phyloP scores from a whole-genome alignment of 2,797 vertebrate genomes.

The Acipenser transmontanus region DNA sequence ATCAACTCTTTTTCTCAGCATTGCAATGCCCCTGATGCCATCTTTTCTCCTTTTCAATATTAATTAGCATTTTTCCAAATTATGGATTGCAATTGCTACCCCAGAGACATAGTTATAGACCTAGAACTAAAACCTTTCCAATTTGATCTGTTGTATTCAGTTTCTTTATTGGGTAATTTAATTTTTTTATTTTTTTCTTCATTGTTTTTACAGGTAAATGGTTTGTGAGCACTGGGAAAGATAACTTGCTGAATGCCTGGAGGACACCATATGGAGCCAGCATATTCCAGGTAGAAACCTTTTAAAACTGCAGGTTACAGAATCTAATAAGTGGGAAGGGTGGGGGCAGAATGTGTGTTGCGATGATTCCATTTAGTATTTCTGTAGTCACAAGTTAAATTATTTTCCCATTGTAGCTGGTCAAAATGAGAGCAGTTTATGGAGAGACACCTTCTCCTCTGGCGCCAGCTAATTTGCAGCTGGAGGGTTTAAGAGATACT shows the following conservation, averaged over 20 bases:
- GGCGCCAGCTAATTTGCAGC: conserved; percentile 49
- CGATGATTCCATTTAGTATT: neutral
- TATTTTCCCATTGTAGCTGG: neutral
- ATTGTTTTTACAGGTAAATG: conserved; percentile 74
- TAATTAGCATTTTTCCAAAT: neutral
- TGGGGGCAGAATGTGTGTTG: neutral
- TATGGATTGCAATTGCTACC: neutral
- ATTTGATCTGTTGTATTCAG: neutral
- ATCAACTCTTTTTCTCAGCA: neutral
- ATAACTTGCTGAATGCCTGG: conserved; percentile 77
- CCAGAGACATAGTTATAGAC: neutral
- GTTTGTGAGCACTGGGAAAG: conserved; percentile 95
- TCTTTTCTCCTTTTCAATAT: neutral
- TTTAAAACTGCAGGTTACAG: neutral
- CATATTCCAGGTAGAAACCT: conserved; percentile 8
- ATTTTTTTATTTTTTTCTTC: neutral
- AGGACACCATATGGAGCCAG: conserved; percentile 55
- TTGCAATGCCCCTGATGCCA: neutral
- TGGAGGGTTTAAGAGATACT: conserved; percentile 42
- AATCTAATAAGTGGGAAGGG: neutral
- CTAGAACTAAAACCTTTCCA: neutral
- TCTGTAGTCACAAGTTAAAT: neutral
- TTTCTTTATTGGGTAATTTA: neutral
- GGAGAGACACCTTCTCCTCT: conserved; percentile 50
- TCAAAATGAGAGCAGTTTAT: conserved; percentile 38